Base-by-base conservation (phyloP, 2,113 vertebrate species). In the Hylia prasina region DNA sequence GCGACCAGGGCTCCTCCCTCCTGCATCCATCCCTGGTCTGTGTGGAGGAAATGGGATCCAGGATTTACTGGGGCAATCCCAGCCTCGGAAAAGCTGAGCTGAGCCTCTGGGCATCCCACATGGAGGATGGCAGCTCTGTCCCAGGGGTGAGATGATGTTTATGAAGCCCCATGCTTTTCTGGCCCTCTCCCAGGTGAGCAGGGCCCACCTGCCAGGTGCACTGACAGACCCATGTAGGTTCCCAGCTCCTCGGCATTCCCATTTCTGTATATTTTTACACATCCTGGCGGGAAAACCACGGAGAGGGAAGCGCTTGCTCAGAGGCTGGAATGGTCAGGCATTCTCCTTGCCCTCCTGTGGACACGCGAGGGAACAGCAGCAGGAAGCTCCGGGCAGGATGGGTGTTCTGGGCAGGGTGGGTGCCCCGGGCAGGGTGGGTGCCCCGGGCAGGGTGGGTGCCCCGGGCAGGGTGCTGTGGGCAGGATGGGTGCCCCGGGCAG, bases 271-370 rank as follows among this genome's bases (percentile, higher is more conserved):
- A 0, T 30, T 25, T 84, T 68, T 4, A 5, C 10, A 11, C 11
- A 14, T 3, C 15, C 14, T 2, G 39, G 25, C 22, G 37, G 42
- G 4, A 50, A 58, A 39, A 7, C 0, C 75, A 5, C 13, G 45
- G 25, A 23, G 65, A 2, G 2, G 19, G 4, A 19, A 9, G 58
- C 0, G 6, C 39, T 19, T 1, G 53, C 56, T 35, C 3, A 0
- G 30, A 50, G 80, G 47, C 44, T 7, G 50, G 65, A 10, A 23
- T 3, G 69, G 7, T 63, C 0, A 28, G 89, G 70, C 75, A 8
- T 39, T 71, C 35, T 60, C 7, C 79, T 88, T 89, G 86, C 95
- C 93, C 87, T 94, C 94, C 94, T 53, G 90, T 87, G 88, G 87
- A 86, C 88, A 68, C 6, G 35, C 45, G 24, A 1, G 2, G 83